Percentiles rank a stretch among this genome's conserved stretches.
Conservation (phyloP, 1,140 invertebrate genomes). For the Cherax quadricarinatus region DNA sequence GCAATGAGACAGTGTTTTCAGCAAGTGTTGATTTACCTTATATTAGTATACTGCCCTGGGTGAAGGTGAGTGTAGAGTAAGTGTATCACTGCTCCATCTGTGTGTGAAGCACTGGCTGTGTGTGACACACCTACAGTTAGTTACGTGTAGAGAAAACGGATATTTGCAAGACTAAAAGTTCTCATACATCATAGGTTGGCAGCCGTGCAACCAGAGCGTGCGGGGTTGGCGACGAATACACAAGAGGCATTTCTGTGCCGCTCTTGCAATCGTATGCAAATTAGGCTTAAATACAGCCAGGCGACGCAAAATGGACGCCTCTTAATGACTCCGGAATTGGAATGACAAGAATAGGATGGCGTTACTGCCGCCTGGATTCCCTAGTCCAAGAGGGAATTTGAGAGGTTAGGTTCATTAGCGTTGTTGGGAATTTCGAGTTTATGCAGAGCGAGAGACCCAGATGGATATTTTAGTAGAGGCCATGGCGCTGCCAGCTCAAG, state of each 20-base stretch:
- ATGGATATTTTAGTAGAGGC: conserved; percentile 40
- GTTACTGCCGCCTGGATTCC: conserved; percentile 35
- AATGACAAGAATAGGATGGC: conserved; percentile 65
- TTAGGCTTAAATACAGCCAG: conserved; percentile 71
- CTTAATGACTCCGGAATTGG: conserved; percentile 68
- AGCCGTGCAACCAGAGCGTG: conserved; percentile 61
- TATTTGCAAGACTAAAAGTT: conserved; percentile 33
- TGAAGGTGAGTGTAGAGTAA: neutral
- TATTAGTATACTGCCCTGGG: conserved; percentile 27
- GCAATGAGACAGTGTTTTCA: conserved; percentile 73
- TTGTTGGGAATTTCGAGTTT: conserved; percentile 63
- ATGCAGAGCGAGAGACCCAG: conserved; percentile 59
- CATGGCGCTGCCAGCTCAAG: conserved; percentile 17
- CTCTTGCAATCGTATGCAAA: conserved; percentile 74
- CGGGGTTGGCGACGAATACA: conserved; percentile 64
- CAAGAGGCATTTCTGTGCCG: conserved; percentile 67
- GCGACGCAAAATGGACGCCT: conserved; percentile 60
- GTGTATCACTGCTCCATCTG: conserved; percentile 3
- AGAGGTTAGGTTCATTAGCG: conserved; percentile 56
- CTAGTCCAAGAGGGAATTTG: conserved; percentile 34
- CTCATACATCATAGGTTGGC: conserved; percentile 72
- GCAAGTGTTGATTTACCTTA: conserved; percentile 57
- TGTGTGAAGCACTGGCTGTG: conserved; percentile 23
- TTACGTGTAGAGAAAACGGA: conserved; percentile 45
- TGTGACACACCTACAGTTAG: conserved; percentile 10